Percentiles rank a stretch among this genome's conserved stretches.
Evolutionary conservation across 1,140 invertebrate genomes (phyloP).

Genomic region (Holotrichia oblita): DNA sequence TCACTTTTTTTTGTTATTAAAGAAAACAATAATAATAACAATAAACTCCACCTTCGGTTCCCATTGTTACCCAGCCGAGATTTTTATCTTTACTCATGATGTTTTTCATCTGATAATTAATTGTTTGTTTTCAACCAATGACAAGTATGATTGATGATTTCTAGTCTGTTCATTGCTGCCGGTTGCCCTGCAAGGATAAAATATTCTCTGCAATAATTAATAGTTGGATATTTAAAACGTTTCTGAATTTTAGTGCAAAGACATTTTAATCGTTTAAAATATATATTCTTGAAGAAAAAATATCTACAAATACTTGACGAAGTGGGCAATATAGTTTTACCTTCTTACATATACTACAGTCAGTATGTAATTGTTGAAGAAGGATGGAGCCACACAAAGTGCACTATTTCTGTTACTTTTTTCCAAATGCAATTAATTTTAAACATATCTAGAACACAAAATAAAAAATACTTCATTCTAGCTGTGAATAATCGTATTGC

Average conservation of each 20-base stretch:
- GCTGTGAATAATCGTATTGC: no score
- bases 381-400: not conserved
- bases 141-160: conserved; percentile 5
- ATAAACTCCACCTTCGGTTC: not conserved
- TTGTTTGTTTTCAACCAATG: not conserved
- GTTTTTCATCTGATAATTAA: not conserved
- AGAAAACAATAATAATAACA: not conserved
- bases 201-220: not conserved
- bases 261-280: not conserved
- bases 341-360: not conserved
- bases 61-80: not conserved
- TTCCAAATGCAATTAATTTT: not conserved
- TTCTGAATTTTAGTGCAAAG: not conserved
- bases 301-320: no score
- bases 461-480: no score
- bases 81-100: not conserved
- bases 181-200: not conserved
- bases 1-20: not conserved
- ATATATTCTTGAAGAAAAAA: no score
- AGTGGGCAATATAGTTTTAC: not conserved
- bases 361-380: not conserved
- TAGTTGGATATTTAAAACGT: not conserved
- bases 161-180: not conserved
- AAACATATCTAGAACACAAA: no score
- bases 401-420: not conserved